These are phyloP conservation scores for Odocoileus hemionus DNA, from an alignment of 2,113 vertebrate species.

Conservation along the genomic window DNA sequence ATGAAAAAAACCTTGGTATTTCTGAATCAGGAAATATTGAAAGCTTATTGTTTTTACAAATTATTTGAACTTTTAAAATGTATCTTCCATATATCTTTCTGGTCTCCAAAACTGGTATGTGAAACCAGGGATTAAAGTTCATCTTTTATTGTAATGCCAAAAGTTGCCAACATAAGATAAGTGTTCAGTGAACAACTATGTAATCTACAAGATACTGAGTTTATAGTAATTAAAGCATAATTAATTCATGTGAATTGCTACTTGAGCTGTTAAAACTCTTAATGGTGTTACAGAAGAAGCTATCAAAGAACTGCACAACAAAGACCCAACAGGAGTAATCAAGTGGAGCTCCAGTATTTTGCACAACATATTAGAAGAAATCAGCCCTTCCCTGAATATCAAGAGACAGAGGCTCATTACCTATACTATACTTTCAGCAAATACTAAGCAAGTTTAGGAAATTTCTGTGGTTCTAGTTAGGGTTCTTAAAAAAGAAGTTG, in stretches of 20 bases:
- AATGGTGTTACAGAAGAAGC: not conserved
- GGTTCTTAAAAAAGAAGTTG: not conserved
- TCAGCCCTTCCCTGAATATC: not conserved
- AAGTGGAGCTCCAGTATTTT: not conserved
- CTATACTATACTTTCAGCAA: not conserved
- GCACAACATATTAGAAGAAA: not conserved
- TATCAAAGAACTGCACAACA: not conserved
- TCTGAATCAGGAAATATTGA: not conserved
- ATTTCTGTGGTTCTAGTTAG: not conserved
- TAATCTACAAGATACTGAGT: not conserved
- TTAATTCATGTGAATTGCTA: not conserved
- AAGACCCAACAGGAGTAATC: not conserved
- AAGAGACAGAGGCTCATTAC: not conserved
- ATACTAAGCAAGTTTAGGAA: not conserved
- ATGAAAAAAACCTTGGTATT: not conserved
- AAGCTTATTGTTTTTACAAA: not conserved
- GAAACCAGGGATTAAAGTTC: not conserved
- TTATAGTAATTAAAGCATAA: not conserved
- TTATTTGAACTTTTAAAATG: not conserved
- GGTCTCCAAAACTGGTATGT: not conserved
- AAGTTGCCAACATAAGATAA: not conserved
- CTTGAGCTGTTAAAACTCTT: not conserved
- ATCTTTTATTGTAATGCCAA: not conserved
- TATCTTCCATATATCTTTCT: not conserved
- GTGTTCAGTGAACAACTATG: not conserved